Evolutionary conservation across 2,113 vertebrate species (phyloP).

Genomic region (Pelecanoides urinatrix): DNA sequence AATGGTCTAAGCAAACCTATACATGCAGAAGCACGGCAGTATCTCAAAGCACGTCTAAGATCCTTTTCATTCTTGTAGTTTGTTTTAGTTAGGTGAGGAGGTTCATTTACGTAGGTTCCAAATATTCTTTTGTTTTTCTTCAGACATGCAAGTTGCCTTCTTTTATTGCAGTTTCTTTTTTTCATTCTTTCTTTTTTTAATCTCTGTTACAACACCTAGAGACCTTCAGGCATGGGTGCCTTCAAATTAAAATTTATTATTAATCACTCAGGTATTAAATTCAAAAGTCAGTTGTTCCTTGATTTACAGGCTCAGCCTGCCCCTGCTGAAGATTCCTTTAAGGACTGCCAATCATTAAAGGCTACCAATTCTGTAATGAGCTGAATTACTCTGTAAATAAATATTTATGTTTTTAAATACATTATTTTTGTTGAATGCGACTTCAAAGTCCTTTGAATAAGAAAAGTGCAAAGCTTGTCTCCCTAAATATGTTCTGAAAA

Average conservation of each 20-base stretch:
- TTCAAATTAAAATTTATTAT: constrained; percentile 61
- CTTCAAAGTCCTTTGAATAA: constrained; percentile 52
- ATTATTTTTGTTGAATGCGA: constrained; percentile 49
- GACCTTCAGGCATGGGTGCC: constrained; percentile 48
- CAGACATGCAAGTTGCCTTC: neutral
- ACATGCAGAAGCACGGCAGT: rapidly evolving
- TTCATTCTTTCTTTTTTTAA: neutral
- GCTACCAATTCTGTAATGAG: constrained; percentile 41
- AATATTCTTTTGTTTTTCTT: constrained; percentile 20
- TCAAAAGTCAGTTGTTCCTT: constrained; percentile 49
- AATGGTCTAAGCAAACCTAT: neutral
- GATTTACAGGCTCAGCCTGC: constrained; percentile 36
- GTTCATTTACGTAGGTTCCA: neutral
- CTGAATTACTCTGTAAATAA: constrained; percentile 44
- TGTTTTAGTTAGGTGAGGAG: constrained; percentile 10
- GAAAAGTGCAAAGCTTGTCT: constrained; percentile 18
- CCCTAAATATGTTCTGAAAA: constrained; percentile 17
- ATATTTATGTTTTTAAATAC: constrained; percentile 48
- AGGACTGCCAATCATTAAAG: constrained; percentile 54
- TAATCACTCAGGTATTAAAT: constrained; percentile 58
- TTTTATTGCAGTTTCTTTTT: constrained; percentile 29
- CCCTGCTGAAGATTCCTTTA: constrained; percentile 46
- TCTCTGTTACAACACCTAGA: constrained; percentile 42
- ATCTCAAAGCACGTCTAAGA: neutral
- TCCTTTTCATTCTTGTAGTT: neutral